Evolutionary conservation across 2,888 invertebrate species (phyloP).

Genomic region (Papilio protenor): DNA sequence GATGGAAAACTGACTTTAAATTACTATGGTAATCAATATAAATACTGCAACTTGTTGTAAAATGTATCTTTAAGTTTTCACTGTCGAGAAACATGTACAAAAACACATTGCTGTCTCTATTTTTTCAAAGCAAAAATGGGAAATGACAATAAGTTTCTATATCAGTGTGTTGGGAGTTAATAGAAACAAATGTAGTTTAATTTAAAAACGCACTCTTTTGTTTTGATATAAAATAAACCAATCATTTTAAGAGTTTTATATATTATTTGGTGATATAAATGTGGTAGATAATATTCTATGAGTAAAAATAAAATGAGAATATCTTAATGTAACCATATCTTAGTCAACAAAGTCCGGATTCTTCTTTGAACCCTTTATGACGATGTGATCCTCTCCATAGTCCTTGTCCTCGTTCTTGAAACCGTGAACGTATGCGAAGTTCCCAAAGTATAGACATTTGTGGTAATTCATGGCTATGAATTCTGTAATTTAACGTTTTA

Average conservation of each 20-base stretch:
- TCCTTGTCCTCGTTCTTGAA: constrained; percentile 70
- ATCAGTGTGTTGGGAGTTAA: too few species aligned
- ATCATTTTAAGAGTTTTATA: neutral
- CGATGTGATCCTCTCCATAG: constrained; percentile 67
- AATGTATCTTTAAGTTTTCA: neutral
- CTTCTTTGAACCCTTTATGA: constrained; percentile 61
- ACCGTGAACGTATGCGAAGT: constrained; percentile 78
- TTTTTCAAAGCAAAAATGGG: too few species aligned
- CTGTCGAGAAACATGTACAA: neutral
- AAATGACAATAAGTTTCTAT: too few species aligned
- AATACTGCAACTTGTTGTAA: neutral
- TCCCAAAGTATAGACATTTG: constrained; percentile 72
- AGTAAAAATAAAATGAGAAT: neutral
- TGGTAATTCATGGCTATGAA: constrained; percentile 67
- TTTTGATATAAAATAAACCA: neutral
- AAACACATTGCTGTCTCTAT: too few species aligned
- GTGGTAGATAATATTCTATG: neutral
- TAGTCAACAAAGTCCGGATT: constrained; percentile 65
- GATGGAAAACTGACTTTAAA: neutral
- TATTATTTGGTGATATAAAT: neutral
- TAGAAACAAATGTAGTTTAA: too few species aligned
- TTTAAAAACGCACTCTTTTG: too few species aligned
- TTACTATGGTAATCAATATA: neutral
- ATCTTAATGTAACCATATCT: neutral
- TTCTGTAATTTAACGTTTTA: constrained; percentile 53